A percentile compares a stretch with the other conserved stretches of the same genome.
Evolutionary conservation across 2,113 vertebrate species (phyloP).

Genomic region (Eretmodus cyanostictus): DNA sequence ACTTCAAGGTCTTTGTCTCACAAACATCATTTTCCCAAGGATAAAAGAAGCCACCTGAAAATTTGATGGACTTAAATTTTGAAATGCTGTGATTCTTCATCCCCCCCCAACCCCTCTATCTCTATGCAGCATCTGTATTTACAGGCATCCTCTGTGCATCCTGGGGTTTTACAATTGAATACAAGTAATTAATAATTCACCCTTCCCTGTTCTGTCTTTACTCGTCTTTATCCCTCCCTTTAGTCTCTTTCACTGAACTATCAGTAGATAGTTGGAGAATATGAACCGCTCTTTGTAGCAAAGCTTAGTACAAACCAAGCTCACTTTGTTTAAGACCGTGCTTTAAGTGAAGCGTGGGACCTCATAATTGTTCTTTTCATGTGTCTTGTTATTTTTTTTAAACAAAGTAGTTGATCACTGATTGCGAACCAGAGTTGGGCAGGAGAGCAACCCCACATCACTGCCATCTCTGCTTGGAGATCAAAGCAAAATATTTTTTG

Average conservation of each 20-base stretch:
- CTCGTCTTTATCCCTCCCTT: slow-evolving; percentile 28
- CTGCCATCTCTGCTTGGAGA: slow-evolving; percentile 6
- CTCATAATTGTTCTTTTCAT: slow-evolving; percentile 46
- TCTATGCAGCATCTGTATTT: slow-evolving; percentile 23
- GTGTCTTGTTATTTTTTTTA: slow-evolving; percentile 26
- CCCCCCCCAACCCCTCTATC: not conserved
- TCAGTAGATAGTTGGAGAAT: not conserved
- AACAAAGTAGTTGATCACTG: slow-evolving; percentile 48
- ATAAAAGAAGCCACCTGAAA: slow-evolving; percentile 15
- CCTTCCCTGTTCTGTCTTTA: slow-evolving; percentile 25
- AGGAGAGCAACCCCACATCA: not conserved
- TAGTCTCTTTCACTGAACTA: slow-evolving; percentile 2
- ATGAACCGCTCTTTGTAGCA: slow-evolving; percentile 6
- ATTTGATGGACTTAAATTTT: not conserved
- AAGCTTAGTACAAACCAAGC: slow-evolving; percentile 2
- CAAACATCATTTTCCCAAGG: slow-evolving; percentile 9
- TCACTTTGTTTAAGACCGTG: slow-evolving; percentile 5
- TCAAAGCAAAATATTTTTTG: not conserved
- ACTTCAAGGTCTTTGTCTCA: slow-evolving; percentile 40
- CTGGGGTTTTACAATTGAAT: slow-evolving; percentile 43
- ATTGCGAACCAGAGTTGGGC: slow-evolving; percentile 14
- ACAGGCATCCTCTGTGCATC: slow-evolving; percentile 28
- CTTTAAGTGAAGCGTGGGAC: slow-evolving; percentile 30
- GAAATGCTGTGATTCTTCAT: not conserved
- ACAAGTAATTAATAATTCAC: slow-evolving; percentile 51